Conservation (phyloP, 2,888 invertebrate genomes). For the Brassicogethes aeneus region DNA sequence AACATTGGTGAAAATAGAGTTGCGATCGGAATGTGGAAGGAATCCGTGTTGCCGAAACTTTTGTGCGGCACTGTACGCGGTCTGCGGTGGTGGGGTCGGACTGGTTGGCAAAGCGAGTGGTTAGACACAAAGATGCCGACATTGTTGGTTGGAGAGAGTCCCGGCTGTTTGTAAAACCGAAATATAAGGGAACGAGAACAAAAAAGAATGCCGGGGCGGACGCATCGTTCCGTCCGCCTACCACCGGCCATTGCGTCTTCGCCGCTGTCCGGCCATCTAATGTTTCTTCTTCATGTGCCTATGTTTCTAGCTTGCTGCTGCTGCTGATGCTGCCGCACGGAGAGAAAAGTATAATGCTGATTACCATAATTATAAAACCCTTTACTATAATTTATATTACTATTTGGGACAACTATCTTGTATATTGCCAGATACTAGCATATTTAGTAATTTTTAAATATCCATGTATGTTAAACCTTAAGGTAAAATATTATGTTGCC, state of each 20-base stretch:
- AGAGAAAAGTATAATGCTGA: too few species aligned
- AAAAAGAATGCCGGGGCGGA: conserved; percentile 33
- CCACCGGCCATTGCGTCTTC: conserved; percentile 26
- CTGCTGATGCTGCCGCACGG: too few species aligned
- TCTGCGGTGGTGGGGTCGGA: conserved; percentile 14
- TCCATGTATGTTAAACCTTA: too few species aligned
- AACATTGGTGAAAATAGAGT: background rate
- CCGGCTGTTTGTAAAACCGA: conserved; percentile 33
- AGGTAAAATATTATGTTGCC: too few species aligned
- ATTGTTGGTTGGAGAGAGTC: conserved; percentile 26
- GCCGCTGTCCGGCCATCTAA: conserved; percentile 7
- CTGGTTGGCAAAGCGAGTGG: conserved; percentile 22
- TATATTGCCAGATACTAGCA: too few species aligned
- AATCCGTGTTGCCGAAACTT: background rate
- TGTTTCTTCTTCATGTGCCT: background rate
- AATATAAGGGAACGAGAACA: conserved; percentile 34
- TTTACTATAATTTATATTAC: too few species aligned
- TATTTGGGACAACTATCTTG: too few species aligned
- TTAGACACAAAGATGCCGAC: conserved; percentile 30
- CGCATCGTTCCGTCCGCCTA: conserved; percentile 30
- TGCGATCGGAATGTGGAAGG: background rate
- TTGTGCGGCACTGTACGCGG: conserved; percentile 10
- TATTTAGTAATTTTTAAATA: too few species aligned
- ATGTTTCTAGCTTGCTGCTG: too few species aligned
- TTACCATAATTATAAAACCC: too few species aligned